phyloP scores from a whole-genome alignment of 2,888 invertebrate genomes.

The Dicycla oo region DNA sequence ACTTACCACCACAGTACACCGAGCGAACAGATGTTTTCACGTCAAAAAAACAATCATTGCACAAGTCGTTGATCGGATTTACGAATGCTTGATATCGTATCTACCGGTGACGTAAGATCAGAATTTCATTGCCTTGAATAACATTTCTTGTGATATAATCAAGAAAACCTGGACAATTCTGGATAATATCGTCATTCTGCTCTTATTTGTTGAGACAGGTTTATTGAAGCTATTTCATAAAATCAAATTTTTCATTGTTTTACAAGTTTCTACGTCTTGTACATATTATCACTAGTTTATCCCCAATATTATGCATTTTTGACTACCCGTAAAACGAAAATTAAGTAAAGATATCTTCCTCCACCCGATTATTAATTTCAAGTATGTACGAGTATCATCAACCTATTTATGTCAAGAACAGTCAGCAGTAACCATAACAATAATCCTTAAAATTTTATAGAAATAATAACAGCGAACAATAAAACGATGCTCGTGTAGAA shows the following conservation, averaged over 20 bases:
- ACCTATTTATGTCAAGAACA: slow-evolving; percentile 25
- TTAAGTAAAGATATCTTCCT: neutral
- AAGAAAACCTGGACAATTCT: neutral
- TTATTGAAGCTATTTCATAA: neutral
- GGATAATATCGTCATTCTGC: no score
- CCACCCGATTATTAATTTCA: slow-evolving; percentile 2
- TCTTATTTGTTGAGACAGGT: neutral
- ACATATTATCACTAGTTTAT: neutral
- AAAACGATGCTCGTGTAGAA: slow-evolving; percentile 22
- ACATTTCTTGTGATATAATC: neutral
- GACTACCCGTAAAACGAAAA: no score
- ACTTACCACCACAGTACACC: no score
- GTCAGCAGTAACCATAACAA: neutral
- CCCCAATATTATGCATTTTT: neutral
- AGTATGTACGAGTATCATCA: slow-evolving; percentile 17
- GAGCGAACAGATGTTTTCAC: no score
- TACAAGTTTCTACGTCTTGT: neutral
- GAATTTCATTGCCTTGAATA: neutral
- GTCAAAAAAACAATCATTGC: neutral
- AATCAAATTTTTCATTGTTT: neutral
- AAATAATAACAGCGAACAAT: slow-evolving; percentile 26
- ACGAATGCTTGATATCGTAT: neutral
- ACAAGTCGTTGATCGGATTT: slow-evolving; percentile 1
- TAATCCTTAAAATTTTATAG: slow-evolving; percentile 15
- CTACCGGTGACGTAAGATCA: slow-evolving; percentile 10